A percentile compares a stretch with the other conserved stretches of the same genome.
Evolutionary conservation across 2,113 vertebrate species (phyloP).

Genomic region (Bos javanicus): DNA sequence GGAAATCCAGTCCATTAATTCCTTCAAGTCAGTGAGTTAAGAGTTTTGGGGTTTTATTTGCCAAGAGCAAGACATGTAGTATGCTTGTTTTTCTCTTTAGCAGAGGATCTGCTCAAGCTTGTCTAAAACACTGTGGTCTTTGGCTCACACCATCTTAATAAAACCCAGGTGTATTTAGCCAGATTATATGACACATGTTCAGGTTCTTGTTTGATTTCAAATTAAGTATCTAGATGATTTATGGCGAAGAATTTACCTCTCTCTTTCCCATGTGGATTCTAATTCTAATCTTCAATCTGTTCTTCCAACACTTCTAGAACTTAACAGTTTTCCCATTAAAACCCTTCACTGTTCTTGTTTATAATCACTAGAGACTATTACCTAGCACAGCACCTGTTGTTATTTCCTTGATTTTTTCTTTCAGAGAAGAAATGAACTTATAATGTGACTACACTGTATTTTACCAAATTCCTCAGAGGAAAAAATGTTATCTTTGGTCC

Average conservation of each 20-base stretch:
- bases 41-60: background rate
- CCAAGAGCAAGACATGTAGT: background rate
- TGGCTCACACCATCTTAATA: constrained; percentile 83
- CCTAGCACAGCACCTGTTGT: constrained; percentile 77
- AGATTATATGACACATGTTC: constrained; percentile 83
- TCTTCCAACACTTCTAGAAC: constrained; percentile 79
- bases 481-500: constrained; percentile 51
- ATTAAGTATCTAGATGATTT: constrained; percentile 84
- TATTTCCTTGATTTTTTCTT: constrained; percentile 73
- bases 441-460: constrained; percentile 68
- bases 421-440: constrained; percentile 63
- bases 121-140: constrained; percentile 77
- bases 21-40: background rate
- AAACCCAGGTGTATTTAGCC: constrained; percentile 80
- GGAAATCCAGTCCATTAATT: constrained; percentile 3
- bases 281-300: constrained; percentile 80
- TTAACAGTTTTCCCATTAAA: constrained; percentile 70
- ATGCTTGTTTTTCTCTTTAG: constrained; percentile 70
- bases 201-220: constrained; percentile 84
- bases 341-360: constrained; percentile 76
- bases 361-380: constrained; percentile 78
- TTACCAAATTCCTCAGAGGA: constrained; percentile 65
- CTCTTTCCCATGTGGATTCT: constrained; percentile 72
- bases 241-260: constrained; percentile 78
- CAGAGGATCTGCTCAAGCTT: constrained; percentile 66